A percentile compares a stretch with the other conserved stretches of the same genome.
Conservation (phyloP, 2,113 vertebrate species). For the Empidonax alnorum region DNA sequence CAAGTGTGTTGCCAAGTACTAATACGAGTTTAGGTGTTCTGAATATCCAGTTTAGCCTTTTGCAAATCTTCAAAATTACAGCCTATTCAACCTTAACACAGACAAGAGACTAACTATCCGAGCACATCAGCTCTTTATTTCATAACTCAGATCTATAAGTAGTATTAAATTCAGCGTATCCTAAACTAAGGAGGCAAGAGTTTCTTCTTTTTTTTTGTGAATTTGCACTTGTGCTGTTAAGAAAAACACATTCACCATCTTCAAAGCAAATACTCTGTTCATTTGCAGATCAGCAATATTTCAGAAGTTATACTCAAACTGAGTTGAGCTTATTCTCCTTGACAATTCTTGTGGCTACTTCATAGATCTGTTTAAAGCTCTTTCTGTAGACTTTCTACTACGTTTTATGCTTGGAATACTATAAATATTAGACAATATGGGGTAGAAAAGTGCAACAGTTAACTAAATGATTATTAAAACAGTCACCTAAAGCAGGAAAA, state of each 20-base stretch:
- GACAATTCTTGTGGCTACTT: background rate
- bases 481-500: background rate
- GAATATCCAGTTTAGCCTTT: background rate
- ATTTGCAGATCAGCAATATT: background rate
- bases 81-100: background rate
- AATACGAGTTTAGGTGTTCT: rapidly evolving
- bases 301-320: background rate
- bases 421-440: rapidly evolving
- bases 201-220: background rate
- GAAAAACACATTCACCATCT: background rate
- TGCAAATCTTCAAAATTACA: background rate
- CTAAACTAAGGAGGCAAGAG: background rate
- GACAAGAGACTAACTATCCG: background rate
- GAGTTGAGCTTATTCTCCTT: background rate
- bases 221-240: background rate
- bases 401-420: background rate
- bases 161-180: background rate
- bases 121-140: background rate
- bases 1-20: background rate
- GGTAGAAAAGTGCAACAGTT: background rate
- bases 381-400: background rate
- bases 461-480: background rate
- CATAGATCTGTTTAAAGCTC: background rate
- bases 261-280: background rate
- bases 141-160: background rate